Conservation (phyloP, 1,140 invertebrate genomes). For the Bombus fervidus region DNA sequence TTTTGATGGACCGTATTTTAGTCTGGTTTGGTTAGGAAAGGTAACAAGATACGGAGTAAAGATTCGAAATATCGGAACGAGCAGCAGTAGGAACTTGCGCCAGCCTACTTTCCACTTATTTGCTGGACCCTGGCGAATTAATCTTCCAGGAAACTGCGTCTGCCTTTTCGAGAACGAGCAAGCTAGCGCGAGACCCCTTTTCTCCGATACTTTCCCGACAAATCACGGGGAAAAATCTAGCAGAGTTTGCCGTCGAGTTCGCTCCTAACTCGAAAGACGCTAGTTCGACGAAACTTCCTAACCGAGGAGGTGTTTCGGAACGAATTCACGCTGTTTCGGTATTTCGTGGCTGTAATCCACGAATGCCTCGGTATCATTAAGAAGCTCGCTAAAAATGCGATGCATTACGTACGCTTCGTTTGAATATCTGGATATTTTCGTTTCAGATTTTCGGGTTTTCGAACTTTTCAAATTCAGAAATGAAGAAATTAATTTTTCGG, state of each 20-base stretch:
- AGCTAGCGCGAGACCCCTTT: conserved; percentile 18
- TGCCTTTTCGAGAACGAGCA: conserved; percentile 11
- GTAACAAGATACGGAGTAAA: neutral
- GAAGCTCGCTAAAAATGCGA: neutral
- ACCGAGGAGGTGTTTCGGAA: conserved; percentile 24
- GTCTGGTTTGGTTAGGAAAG: neutral
- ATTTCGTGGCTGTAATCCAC: conserved; percentile 10
- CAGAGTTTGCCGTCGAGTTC: conserved; percentile 46
- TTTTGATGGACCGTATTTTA: neutral
- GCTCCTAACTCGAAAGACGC: conserved; percentile 44
- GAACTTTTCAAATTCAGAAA: neutral
- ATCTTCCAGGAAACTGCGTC: conserved; percentile 57
- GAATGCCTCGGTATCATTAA: neutral
- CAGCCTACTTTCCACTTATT: conserved; percentile 59
- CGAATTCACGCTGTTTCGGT: conserved; percentile 36
- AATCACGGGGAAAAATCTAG: conserved; percentile 49
- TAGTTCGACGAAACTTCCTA: conserved; percentile 36
- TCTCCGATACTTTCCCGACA: conserved; percentile 51
- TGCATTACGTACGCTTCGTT: neutral
- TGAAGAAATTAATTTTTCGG: neutral
- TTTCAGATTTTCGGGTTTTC: neutral
- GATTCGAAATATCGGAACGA: conserved; percentile 24
- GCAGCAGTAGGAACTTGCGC: conserved; percentile 32
- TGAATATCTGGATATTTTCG: neutral
- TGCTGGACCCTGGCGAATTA: conserved; percentile 53